Conservation (phyloP, 2,888 invertebrate species). For the Crematogaster levior region DNA sequence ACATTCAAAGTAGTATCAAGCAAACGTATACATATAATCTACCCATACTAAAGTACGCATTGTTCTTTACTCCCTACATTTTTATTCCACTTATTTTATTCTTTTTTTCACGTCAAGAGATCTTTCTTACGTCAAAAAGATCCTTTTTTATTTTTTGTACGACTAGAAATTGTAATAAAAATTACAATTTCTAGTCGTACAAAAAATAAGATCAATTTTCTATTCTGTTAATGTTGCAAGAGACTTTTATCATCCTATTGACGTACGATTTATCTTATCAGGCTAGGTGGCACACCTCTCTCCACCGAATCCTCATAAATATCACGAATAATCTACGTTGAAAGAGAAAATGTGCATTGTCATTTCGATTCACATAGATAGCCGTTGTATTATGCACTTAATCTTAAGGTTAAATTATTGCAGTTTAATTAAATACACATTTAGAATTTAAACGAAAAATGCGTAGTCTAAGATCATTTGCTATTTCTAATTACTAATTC, state of each 20-base stretch:
- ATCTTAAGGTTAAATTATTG: slow-evolving; percentile 17
- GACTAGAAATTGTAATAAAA: too few species aligned
- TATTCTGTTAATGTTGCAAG: slow-evolving; percentile 26
- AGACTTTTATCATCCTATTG: slow-evolving; percentile 65
- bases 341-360: slow-evolving; percentile 52
- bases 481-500: slow-evolving; percentile 7
- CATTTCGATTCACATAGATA: slow-evolving; percentile 49
- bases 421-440: neutral
- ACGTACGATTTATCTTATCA: slow-evolving; percentile 68
- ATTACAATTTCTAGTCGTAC: slow-evolving; percentile 18
- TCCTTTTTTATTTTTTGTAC: neutral
- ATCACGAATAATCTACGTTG: slow-evolving; percentile 50
- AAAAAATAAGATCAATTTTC: slow-evolving; percentile 23
- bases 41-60: too few species aligned
- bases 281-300: slow-evolving; percentile 44
- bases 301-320: slow-evolving; percentile 60
- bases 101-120: too few species aligned
- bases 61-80: neutral
- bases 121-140: neutral
- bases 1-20: neutral
- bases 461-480: neutral
- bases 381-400: neutral
- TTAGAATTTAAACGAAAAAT: neutral
- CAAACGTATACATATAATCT: neutral
- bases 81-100: neutral